phyloP scores from a whole-genome alignment of 2,888 invertebrate species.

The Nemoura dubitans region DNA sequence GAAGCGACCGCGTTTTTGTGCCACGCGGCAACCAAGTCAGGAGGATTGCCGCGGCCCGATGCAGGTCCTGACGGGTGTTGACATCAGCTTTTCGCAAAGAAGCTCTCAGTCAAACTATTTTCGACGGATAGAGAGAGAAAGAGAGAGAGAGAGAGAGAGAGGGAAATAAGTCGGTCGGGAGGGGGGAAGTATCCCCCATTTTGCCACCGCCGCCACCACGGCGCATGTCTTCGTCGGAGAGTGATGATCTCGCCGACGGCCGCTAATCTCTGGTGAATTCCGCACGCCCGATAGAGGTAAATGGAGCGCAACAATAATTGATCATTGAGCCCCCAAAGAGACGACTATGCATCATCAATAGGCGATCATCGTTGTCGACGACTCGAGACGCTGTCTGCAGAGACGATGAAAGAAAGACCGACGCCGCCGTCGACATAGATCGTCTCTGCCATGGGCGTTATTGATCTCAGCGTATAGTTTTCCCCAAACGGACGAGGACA shows the following conservation, averaged over 20 bases:
- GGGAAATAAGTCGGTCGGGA: no score
- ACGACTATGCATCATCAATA: slow-evolving; percentile 33
- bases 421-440: not conserved
- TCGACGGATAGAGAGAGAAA: not conserved
- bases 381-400: not conserved
- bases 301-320: slow-evolving; percentile 40
- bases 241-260: slow-evolving; percentile 33
- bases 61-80: slow-evolving; percentile 41
- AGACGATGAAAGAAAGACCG: not conserved
- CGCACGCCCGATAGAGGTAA: slow-evolving; percentile 7
- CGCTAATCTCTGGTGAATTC: slow-evolving; percentile 25
- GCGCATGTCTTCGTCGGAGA: slow-evolving; percentile 14
- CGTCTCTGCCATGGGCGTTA: not conserved
- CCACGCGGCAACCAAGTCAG: slow-evolving; percentile 30
- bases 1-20: slow-evolving; percentile 30
- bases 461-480: not conserved
- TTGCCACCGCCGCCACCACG: not conserved
- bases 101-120: slow-evolving; percentile 38
- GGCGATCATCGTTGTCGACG: not conserved
- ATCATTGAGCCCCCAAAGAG: slow-evolving; percentile 1
- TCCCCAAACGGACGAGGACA: not conserved
- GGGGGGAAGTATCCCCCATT: no score
- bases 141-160: not conserved
- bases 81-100: slow-evolving; percentile 34
- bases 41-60: slow-evolving; percentile 40